phyloP scores from a whole-genome alignment of 1,140 invertebrate species.

The Dreissena rostriformis region DNA sequence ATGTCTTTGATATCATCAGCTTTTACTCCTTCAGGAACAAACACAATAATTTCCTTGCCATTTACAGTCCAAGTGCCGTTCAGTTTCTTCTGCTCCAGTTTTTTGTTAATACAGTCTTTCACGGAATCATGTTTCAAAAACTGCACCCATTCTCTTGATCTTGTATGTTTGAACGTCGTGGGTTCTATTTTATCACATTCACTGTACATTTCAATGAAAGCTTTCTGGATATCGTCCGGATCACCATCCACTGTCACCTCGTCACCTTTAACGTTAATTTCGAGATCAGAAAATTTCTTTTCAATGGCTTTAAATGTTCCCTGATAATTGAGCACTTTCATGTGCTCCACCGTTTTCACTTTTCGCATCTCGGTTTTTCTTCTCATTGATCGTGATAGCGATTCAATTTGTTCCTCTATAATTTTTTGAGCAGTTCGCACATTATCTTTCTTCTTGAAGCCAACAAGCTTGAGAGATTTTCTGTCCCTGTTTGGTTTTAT shows the following conservation, averaged over 20 bases:
- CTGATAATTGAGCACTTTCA: slow-evolving; percentile 34
- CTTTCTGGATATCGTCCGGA: slow-evolving; percentile 46
- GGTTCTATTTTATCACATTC: slow-evolving; percentile 52
- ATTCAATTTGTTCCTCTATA: slow-evolving; percentile 31
- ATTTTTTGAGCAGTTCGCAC: slow-evolving; percentile 26
- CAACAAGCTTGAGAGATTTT: slow-evolving; percentile 39
- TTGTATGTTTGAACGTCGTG: slow-evolving; percentile 29
- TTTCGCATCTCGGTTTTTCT: slow-evolving; percentile 42
- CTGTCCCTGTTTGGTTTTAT: slow-evolving; percentile 43
- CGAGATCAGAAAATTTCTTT: slow-evolving; percentile 37
- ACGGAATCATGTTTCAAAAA: slow-evolving; percentile 34
- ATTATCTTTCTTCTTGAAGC: slow-evolving; percentile 32
- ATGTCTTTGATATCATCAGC: slow-evolving; percentile 21
- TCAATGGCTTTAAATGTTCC: slow-evolving; percentile 34
- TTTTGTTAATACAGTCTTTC: slow-evolving; percentile 31
- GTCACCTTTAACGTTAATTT: slow-evolving; percentile 36
- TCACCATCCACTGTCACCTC: slow-evolving; percentile 48
- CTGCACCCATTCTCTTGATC: slow-evolving; percentile 38
- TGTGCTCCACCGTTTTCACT: slow-evolving; percentile 40
- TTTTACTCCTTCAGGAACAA: slow-evolving; percentile 11
- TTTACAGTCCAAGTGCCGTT: slow-evolving; percentile 35
- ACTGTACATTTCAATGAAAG: slow-evolving; percentile 47
- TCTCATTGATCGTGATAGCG: slow-evolving; percentile 26
- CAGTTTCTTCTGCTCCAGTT: slow-evolving; percentile 30
- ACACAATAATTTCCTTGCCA: slow-evolving; percentile 28